Percentiles rank a stretch among this genome's conserved stretches.
Conservation (phyloP, 2,888 invertebrate species). For the Macrosiphum euphorbiae region DNA sequence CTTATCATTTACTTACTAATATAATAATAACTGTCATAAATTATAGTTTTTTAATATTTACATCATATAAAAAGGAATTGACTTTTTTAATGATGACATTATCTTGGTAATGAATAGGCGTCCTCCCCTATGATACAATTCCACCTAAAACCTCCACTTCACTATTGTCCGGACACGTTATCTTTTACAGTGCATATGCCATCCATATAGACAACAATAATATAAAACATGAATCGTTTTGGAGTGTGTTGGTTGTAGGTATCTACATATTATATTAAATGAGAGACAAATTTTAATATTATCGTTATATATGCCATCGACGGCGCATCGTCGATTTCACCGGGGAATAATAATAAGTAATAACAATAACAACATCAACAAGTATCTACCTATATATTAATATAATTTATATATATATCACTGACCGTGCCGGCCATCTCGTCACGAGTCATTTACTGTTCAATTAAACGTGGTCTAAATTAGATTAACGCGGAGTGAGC, state of each 20-base stretch:
- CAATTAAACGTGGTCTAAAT: slow-evolving; percentile 11
- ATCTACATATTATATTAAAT: not conserved
- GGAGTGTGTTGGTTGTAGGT: not conserved
- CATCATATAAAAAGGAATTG: not conserved
- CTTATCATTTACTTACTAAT: not conserved
- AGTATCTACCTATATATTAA: not conserved
- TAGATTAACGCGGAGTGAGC: not conserved
- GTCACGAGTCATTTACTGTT: slow-evolving; percentile 45
- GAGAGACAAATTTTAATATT: not conserved
- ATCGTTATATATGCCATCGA: not conserved
- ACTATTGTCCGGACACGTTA: not conserved
- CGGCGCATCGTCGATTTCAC: not conserved
- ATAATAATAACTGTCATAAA: not conserved
- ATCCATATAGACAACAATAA: not conserved
- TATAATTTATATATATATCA: not conserved
- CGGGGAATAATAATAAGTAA: no score
- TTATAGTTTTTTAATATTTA: not conserved
- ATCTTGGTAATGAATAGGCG: no score
- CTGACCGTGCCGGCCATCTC: not conserved
- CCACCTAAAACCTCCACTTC: not conserved
- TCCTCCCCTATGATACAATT: fast-evolving
- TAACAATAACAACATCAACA: not conserved
- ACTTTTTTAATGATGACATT: not conserved
- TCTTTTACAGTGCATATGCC: not conserved
- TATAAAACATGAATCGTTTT: not conserved